Conservation (phyloP, 2,797 vertebrate species). For the Poecilia velifera region DNA sequence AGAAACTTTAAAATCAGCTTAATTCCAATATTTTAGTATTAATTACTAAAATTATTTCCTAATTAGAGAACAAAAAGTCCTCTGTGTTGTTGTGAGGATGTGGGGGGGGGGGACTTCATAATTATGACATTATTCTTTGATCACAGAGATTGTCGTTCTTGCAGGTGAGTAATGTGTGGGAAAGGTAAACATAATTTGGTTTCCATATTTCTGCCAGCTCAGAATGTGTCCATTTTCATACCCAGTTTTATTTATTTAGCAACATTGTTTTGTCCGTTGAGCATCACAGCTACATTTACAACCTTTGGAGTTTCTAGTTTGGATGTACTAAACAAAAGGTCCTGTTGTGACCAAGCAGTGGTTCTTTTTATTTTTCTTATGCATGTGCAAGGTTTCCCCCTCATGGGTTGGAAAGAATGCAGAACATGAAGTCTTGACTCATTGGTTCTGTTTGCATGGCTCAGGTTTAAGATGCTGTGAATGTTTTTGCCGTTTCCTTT, state of each 20-base stretch:
- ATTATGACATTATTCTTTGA: slow-evolving; percentile 84
- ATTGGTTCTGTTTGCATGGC: slow-evolving; percentile 51
- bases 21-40: slow-evolving; percentile 17
- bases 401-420: background rate
- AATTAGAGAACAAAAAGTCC: slow-evolving; percentile 18
- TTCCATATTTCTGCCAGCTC: slow-evolving; percentile 61
- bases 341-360: background rate
- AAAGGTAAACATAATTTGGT: slow-evolving; percentile 70
- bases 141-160: slow-evolving; percentile 85
- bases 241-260: slow-evolving; percentile 37
- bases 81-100: slow-evolving; percentile 43
- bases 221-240: slow-evolving; percentile 68
- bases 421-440: background rate
- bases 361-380: slow-evolving; percentile 8
- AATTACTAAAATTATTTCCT: slow-evolving; percentile 5
- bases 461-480: background rate
- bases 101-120: slow-evolving; percentile 69
- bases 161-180: slow-evolving; percentile 86
- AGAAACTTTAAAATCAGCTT: background rate
- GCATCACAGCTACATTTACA: slow-evolving; percentile 24
- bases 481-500: background rate
- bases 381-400: slow-evolving; percentile 39
- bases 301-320: slow-evolving; percentile 41
- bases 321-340: slow-evolving; percentile 15
- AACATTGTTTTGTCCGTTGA: slow-evolving; percentile 22